phyloP scores from a whole-genome alignment of 2,113 vertebrate genomes.

The Delphinus delphis region DNA sequence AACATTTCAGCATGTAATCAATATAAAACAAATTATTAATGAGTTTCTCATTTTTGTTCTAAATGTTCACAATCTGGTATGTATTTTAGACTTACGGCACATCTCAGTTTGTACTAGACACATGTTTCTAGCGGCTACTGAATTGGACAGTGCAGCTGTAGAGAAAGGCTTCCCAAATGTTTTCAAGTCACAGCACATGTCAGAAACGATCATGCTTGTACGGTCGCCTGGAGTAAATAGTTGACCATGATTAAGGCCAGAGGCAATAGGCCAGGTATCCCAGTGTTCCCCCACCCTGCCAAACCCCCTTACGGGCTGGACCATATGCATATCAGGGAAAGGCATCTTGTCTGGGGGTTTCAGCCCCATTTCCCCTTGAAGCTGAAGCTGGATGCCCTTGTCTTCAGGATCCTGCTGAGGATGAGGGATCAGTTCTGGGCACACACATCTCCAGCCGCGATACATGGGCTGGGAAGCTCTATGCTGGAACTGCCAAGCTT shows the following conservation, averaged over 20 bases:
- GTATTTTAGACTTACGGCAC: fast-evolving
- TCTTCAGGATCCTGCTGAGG: neutral
- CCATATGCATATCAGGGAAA: neutral
- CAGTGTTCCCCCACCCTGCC: neutral
- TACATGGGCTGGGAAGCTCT: neutral
- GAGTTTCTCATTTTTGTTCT: neutral
- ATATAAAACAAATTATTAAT: neutral
- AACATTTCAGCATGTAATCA: neutral
- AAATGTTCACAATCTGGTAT: neutral
- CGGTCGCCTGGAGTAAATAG: neutral
- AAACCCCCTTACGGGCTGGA: neutral
- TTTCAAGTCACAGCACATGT: neutral
- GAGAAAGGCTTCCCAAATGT: neutral
- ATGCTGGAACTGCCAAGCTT: too few species aligned
- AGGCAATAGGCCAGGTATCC: neutral
- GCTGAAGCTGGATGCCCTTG: neutral
- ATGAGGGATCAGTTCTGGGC: neutral
- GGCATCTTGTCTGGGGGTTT: neutral
- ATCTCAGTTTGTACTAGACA: neutral
- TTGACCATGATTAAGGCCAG: too few species aligned
- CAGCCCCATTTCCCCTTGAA: neutral
- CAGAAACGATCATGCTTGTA: neutral
- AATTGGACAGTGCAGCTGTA: neutral
- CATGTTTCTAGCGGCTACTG: neutral
- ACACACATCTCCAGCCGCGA: too few species aligned